phyloP scores from a whole-genome alignment of 2,113 vertebrate genomes.

The Xerus inauris region DNA sequence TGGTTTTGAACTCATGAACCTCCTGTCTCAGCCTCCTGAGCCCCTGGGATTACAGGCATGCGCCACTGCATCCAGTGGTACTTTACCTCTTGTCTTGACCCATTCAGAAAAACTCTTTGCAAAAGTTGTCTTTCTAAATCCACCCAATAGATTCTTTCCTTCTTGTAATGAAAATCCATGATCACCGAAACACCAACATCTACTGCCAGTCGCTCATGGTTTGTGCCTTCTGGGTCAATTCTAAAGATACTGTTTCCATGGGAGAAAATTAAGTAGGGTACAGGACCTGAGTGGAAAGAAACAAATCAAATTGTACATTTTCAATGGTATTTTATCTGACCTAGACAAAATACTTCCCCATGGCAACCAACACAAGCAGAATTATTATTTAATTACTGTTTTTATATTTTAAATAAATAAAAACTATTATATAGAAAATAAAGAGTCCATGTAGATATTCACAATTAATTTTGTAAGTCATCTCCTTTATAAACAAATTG shows the following conservation, averaged over 20 bases:
- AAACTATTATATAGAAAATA: neutral
- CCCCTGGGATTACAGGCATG: too few relatives aligned
- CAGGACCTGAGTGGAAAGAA: slow-evolving; percentile 84
- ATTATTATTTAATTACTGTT: neutral
- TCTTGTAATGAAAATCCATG: slow-evolving; percentile 91
- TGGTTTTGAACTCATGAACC: too few relatives aligned
- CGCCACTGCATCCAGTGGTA: neutral
- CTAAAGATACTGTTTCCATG: slow-evolving; percentile 91
- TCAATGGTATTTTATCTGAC: neutral
- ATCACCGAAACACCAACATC: slow-evolving; percentile 87
- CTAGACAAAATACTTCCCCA: neutral
- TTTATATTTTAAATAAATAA: slow-evolving; percentile 43
- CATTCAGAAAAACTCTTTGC: slow-evolving; percentile 89
- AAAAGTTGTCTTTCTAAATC: slow-evolving; percentile 88
- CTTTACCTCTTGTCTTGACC: slow-evolving; percentile 91
- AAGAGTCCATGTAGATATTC: neutral
- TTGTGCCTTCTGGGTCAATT: slow-evolving; percentile 91
- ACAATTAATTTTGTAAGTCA: neutral
- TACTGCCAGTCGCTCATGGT: slow-evolving; percentile 86
- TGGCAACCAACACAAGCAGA: neutral
- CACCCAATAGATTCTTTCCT: slow-evolving; percentile 93
- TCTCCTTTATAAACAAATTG: neutral
- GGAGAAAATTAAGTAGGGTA: slow-evolving; percentile 93
- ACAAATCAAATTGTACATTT: neutral
- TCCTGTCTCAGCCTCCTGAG: too few relatives aligned